Base-by-base conservation (phyloP, 2,888 invertebrate species). In the Amiota communis region DNA sequence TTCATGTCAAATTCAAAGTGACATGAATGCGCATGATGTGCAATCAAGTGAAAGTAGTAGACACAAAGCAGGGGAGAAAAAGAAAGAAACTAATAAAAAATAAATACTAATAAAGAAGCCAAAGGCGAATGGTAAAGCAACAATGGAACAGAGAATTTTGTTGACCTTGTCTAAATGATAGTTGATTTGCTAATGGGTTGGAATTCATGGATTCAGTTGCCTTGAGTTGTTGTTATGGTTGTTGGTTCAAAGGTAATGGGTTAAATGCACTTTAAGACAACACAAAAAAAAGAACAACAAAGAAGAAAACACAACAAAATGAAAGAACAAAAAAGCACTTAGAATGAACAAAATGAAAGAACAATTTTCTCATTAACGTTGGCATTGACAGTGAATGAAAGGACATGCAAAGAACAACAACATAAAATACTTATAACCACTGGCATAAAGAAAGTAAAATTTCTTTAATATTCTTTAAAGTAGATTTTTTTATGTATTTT, bases 401-500 rank as follows among this genome's bases (percentile, higher is more conserved):
- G 36, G 36, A 36, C 6, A 36, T 36, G 6, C 2, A 36, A 23
- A 3, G 6, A 36, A 36, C 36, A 36, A 6, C 36, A 36, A 36
- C 8, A 36, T 6, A 6, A 36, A 23, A 23, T 23, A n/a, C n/a
- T 1, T 23, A 36, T 36, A 36, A 36, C 36, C 6, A 36, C 36
- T 6, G 36, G 36, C 36, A 36, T 4, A 36, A 36, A 4, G 36
- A 36, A 36, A 6, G 36, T 13, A 53, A 53, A 13, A 53, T 6
- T 15, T 8, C 3, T 20, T 59, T 13, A 12, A 59, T 12, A 20
- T 59, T 59, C 10, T 6, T n/a, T n/a, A 4, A 15, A 59, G 70
- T 61, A 72, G 70, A 74, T 74, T 64, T 70, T 72, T 47, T 69
- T 70, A 72, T 72, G 12, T 8, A 6, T 51, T 51, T n/a, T 51